Evolutionary conservation across 2,113 vertebrate genomes (phyloP).

Genomic region (Probosciger aterrimus): DNA sequence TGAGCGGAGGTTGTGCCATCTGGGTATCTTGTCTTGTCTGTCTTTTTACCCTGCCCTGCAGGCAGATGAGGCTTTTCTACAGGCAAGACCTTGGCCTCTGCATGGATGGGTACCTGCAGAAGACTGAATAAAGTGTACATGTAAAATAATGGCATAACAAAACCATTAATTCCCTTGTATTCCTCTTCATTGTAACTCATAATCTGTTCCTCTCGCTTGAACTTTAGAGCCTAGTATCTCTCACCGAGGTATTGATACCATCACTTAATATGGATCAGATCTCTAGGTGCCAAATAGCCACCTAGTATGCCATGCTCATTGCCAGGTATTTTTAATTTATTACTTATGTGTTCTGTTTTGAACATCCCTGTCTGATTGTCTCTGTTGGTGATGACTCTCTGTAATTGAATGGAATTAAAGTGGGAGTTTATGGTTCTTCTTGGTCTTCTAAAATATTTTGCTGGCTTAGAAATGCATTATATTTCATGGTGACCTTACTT

Average conservation of each 20-base stretch:
- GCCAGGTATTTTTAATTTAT: background rate
- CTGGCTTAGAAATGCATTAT: constrained; percentile 22
- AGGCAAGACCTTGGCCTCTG: background rate
- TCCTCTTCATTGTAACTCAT: background rate
- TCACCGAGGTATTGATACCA: background rate
- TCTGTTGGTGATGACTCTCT: background rate
- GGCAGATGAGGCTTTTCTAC: background rate
- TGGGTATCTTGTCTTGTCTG: background rate
- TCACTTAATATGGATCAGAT: background rate
- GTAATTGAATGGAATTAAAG: constrained; percentile 21
- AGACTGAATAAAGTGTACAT: background rate
- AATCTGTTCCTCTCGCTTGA: background rate
- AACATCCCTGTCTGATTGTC: background rate
- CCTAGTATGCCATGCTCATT: background rate
- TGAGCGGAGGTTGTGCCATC: background rate
- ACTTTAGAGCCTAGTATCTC: background rate
- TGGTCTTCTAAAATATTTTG: constrained; percentile 47
- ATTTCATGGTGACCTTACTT: constrained; percentile 45
- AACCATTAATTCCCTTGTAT: background rate
- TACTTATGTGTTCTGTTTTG: background rate
- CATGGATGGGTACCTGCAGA: background rate
- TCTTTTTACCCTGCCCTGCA: background rate
- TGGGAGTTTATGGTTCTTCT: constrained; percentile 47
- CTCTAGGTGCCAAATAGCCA: background rate
- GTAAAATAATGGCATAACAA: background rate